Percentiles rank a stretch among this genome's conserved stretches.
Evolutionary conservation across 2,113 vertebrate species (phyloP).

Genomic region (Sylvilagus bachmani): DNA sequence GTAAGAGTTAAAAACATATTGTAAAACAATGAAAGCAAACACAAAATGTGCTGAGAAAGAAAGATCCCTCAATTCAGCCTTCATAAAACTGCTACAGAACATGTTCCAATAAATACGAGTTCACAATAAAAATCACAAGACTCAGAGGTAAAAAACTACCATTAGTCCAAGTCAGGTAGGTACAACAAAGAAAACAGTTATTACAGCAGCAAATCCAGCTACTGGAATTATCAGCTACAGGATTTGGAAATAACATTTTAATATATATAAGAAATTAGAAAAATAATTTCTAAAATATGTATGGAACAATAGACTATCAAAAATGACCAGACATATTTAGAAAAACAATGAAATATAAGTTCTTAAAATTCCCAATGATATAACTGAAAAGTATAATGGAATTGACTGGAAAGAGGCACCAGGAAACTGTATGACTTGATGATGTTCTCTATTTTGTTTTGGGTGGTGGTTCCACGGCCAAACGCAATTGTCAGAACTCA

Average conservation of each 20-base stretch:
- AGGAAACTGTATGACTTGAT: neutral
- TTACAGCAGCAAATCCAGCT: neutral
- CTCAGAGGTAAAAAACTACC: neutral
- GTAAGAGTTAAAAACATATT: neutral
- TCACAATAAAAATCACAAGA: slow-evolving; percentile 4
- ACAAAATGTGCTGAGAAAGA: neutral
- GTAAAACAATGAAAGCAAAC: slow-evolving; percentile 18
- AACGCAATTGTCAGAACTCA: neutral
- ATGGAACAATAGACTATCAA: neutral
- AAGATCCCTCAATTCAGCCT: neutral
- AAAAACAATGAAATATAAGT: slow-evolving; percentile 13
- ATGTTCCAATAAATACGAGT: neutral
- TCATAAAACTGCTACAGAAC: neutral
- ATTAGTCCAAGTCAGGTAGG: neutral
- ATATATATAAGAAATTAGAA: neutral
- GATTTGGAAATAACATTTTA: neutral
- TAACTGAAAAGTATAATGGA: neutral
- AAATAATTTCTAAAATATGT: slow-evolving; percentile 39
- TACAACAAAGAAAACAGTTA: neutral
- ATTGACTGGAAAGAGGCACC: neutral
- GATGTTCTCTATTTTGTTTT: neutral
- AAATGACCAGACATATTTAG: neutral
- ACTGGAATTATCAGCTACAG: neutral
- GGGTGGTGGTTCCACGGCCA: neutral
- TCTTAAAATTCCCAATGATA: neutral